phyloP scores from a whole-genome alignment of 1,140 invertebrate genomes.

The Drosophila simulans region DNA sequence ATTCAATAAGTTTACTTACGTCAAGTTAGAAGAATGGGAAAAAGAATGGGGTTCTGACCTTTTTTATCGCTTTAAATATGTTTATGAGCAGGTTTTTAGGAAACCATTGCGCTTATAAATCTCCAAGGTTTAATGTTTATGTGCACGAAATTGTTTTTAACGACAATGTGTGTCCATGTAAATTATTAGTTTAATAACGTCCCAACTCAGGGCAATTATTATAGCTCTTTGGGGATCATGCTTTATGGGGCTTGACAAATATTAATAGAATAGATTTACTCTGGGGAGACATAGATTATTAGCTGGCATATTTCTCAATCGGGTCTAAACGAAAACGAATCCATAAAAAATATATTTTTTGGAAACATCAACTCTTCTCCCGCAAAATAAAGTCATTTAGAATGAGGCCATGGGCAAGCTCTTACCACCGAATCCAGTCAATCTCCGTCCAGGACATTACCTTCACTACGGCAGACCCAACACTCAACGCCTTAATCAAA shows the following conservation, averaged over 20 bases:
- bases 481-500: conserved; percentile 66
- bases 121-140: conserved; percentile 55
- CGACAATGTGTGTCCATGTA: conserved; percentile 72
- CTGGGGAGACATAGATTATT: not conserved
- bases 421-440: not conserved
- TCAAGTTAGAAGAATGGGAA: conserved; percentile 7
- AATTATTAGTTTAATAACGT: conserved; percentile 81
- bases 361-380: not conserved
- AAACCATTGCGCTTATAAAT: conserved; percentile 57
- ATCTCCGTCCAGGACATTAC: not conserved
- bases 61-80: conserved; percentile 82
- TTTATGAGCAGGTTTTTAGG: conserved; percentile 39
- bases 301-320: too few relatives aligned
- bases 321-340: too few relatives aligned
- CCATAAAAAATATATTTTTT: not conserved
- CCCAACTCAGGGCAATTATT: conserved; percentile 44
- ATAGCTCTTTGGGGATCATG: conserved; percentile 12
- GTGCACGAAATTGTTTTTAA: conserved; percentile 74
- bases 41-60: conserved; percentile 47
- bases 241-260: conserved; percentile 20
- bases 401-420: too few relatives aligned
- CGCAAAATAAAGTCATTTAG: too few relatives aligned
- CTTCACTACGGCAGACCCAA: conserved; percentile 1
- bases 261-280: not conserved
- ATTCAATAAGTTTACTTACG: conserved; percentile 78